These are phyloP conservation scores for Chironomus riparius DNA, from an alignment of 2,888 invertebrate genomes.

Conservation along the genomic window DNA sequence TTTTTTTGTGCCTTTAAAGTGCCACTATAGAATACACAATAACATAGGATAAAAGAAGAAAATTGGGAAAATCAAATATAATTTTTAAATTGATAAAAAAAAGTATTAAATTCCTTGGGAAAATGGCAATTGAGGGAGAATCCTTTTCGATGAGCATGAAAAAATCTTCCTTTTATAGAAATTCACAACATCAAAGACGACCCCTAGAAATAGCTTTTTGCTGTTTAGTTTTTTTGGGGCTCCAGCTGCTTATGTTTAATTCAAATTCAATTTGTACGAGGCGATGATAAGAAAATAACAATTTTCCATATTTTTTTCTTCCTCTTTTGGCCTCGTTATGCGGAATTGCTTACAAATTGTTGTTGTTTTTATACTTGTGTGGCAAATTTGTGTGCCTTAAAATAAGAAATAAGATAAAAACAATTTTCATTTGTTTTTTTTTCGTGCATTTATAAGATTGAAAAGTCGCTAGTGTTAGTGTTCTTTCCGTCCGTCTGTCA, in stretches of 20 bases:
- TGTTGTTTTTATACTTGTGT: conserved; percentile 8
- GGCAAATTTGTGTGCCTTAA: background rate
- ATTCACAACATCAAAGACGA: no score
- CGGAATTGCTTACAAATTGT: conserved; percentile 2
- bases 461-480: no score
- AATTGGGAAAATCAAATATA: background rate
- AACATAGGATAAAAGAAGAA: no score
- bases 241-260: conserved; percentile 22
- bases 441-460: no score
- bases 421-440: no score
- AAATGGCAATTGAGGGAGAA: no score
- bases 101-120: background rate
- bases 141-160: background rate
- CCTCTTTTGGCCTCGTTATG: background rate
- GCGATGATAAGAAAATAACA: conserved; percentile 21
- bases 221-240: background rate
- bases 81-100: conserved; percentile 9
- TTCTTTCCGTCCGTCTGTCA: no score
- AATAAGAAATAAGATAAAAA: no score
- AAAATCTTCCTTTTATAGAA: no score
- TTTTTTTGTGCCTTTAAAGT: background rate
- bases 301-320: background rate
- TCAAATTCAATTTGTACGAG: conserved; percentile 21
- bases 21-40: no score
- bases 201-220: no score